Base-by-base conservation (phyloP, 2,113 vertebrate species). In the Romanogobio albipinnatus region DNA sequence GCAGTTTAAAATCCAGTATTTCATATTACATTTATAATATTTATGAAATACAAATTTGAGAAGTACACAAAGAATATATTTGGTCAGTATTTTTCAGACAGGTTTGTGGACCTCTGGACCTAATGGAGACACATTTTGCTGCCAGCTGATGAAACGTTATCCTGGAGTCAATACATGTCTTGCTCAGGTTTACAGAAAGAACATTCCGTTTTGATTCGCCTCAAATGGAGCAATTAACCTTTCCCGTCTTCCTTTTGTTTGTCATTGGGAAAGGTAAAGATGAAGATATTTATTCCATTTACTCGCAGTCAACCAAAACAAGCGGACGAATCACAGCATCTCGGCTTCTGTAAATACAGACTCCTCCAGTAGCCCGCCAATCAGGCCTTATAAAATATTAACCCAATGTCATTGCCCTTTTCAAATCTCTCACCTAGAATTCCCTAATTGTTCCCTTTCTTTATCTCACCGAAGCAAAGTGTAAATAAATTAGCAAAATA, bases 401-500 rank as follows among this genome's bases (percentile, higher is more conserved):
- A 99, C 96, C 96, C 94, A 92, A 92, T 95, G 93, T 97, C 97
- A 97, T 95, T 98, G 97, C 96, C 97, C 97, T 99, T 98, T 98
- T 96, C 96, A 97, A 98, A 97, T 96, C 96, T 96, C 97, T 97
- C 96, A 96, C 96, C 93, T 95, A 96, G 95, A 97, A 98, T 97
- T 97, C 96, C 96, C 96, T 99, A 99, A 99, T 99, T 99, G 97
- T 99, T 97, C 96, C 93, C 95, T 96, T 95, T 96, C 96, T 98
- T 99, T 99, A 99, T 99, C 97, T 97, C 96, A 93, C 95, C 94
- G 91, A 94, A 95, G 95, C 97, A 98, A 97, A 98, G 96, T 98
- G 97, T 98, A 99, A 99, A 99, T 99, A 99, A 99, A 99, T 99
- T 99, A 98, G 98, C 97, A 99, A 97, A 99, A 98, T 98, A 98